These are phyloP conservation scores for Anabas testudineus DNA, from an alignment of 2,797 vertebrate species.

Conservation along the genomic window DNA sequence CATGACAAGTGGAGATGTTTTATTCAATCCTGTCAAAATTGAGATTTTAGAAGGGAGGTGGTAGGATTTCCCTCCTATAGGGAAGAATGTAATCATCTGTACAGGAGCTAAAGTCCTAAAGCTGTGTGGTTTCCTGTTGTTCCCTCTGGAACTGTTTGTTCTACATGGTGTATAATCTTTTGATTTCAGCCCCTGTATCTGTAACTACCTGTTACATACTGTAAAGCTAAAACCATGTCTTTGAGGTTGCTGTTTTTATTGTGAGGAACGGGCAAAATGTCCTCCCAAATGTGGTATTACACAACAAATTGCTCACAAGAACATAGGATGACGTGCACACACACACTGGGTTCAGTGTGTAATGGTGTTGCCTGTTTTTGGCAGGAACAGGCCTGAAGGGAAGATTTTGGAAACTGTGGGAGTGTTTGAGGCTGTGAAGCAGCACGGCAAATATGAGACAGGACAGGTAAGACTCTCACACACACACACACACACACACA, in stretches of 20 bases:
- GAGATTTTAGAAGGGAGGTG: conserved; percentile 29
- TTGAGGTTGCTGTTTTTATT: neutral
- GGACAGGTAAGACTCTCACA: conserved; percentile 88
- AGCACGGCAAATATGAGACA: conserved; percentile 97
- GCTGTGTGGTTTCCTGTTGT: conserved; percentile 9
- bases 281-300: too few species aligned
- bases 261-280: too few species aligned
- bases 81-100: conserved; percentile 20
- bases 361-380: conserved; percentile 67
- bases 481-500: neutral
- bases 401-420: conserved; percentile 97
- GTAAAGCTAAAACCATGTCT: too few species aligned
- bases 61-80: conserved; percentile 16
- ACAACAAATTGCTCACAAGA: too few species aligned
- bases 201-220: neutral
- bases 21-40: conserved; percentile 68
- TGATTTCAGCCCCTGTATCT: neutral
- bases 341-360: conserved; percentile 44
- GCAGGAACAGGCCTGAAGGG: conserved; percentile 94
- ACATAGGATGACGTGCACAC: neutral
- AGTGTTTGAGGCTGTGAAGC: conserved; percentile 95
- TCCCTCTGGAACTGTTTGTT: conserved; percentile 14
- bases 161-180: conserved; percentile 46
- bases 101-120: conserved; percentile 13
- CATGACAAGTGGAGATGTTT: conserved; percentile 54